Conservation (phyloP, 2,797 vertebrate species). For the Periophthalmus magnuspinnatus region DNA sequence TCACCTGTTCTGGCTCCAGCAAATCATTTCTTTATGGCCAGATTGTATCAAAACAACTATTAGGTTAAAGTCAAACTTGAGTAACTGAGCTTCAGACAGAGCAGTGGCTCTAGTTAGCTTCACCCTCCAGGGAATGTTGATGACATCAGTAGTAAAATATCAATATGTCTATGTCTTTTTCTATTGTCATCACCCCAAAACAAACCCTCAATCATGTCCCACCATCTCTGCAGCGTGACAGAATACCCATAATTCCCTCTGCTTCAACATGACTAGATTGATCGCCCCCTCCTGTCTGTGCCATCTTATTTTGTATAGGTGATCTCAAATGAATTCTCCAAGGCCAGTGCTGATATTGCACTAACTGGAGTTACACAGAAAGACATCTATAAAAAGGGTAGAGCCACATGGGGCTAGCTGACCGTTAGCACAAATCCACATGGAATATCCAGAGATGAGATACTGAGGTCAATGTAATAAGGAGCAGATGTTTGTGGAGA, state of each 20-base stretch:
- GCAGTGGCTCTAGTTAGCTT: too few species aligned
- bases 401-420: conserved; percentile 3
- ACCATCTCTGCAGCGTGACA: conserved; percentile 39
- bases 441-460: conserved; percentile 22
- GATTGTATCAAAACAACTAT: too few species aligned
- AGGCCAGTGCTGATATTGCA: conserved; percentile 47
- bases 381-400: conserved; percentile 47
- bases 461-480: conserved; percentile 37
- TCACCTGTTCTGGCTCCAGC: too few species aligned
- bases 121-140: too few species aligned
- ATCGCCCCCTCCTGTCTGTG: conserved; percentile 46
- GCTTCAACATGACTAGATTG: conserved; percentile 52
- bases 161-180: conserved; percentile 24
- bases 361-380: conserved; percentile 36
- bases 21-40: too few species aligned
- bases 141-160: too few species aligned
- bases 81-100: too few species aligned
- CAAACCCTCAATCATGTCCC: conserved; percentile 34
- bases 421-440: conserved; percentile 24
- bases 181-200: conserved; percentile 24
- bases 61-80: too few species aligned
- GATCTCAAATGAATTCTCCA: conserved; percentile 62
- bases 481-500: conserved; percentile 21
- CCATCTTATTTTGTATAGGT: conserved; percentile 59
- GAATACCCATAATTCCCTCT: conserved; percentile 53